Base-by-base conservation (phyloP, 2,113 vertebrate genomes). In the Haemorhous mexicanus region DNA sequence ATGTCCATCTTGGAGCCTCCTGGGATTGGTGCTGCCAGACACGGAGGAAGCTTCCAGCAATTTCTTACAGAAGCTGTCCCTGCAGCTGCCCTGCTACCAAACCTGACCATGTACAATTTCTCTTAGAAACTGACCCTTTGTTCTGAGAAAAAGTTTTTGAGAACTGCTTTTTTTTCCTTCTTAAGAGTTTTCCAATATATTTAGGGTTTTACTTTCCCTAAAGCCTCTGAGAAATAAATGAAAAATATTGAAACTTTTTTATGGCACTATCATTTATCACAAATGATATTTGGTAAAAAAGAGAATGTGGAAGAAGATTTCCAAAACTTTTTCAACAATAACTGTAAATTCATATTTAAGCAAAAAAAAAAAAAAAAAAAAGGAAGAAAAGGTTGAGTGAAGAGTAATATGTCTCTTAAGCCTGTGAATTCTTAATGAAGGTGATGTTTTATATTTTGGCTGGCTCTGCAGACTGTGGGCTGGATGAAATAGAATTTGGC, bases 1-100 rank as follows among this genome's bases (percentile, higher is more conserved):
- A 47, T 0, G 0, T 21, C 46, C 15, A 5, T 27, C 37, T 68
- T 61, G 37, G 17, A 87, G 4, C 8, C 8, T 37, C 27, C 46
- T 23, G 37, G 37, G 18, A 33, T 3, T 52, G 37, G 6, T 43
- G 19, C 44, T 68, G 11, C 11, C 7, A 15, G 53, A 37, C 11
- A 33, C 4, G 27, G 15, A 53, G 10, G 55, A 78, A 69, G 6
- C 27, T 61, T 61, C 55, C 46, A 61, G 18, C 8, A 53, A 8
- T 22, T 69, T 69, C 73, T 33, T 28, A 39, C 10, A 33, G 55
- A 61, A 69, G 15, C 37, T 4, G 7, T 19, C 22, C 15, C 27
- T 52, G 22, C 9, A 44, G 11, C 33, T 43, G 5, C 18, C 9
- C 9, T 21, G 9, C 46, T 33, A 37, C 18, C 27, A 77, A 44